Evolutionary conservation across 2,113 vertebrate species (phyloP).

Genomic region (Neodon shergylaensis): DNA sequence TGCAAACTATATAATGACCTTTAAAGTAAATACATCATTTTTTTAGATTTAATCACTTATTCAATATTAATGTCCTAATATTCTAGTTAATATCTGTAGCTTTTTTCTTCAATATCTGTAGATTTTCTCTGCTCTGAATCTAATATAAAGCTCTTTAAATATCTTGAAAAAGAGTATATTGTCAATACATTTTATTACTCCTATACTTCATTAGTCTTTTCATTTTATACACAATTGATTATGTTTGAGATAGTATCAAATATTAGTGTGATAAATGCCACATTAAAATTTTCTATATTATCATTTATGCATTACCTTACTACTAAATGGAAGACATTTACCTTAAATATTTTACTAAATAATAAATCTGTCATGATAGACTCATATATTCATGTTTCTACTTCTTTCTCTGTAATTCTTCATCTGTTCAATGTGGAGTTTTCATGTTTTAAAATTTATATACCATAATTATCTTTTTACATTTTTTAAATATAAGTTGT

Average conservation of each 20-base stretch:
- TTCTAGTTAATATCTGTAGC: background rate
- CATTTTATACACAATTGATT: too few species aligned
- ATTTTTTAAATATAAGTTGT: background rate
- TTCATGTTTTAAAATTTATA: background rate
- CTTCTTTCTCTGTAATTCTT: background rate
- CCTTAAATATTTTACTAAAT: background rate
- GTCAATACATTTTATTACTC: background rate
- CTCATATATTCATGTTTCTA: background rate
- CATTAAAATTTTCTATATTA: background rate
- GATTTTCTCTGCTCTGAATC: background rate
- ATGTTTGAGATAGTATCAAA: background rate
- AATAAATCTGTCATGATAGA: background rate
- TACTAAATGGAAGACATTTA: background rate
- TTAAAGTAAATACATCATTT: background rate
- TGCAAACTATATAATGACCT: background rate
- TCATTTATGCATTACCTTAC: background rate
- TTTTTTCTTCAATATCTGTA: background rate
- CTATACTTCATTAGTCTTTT: background rate
- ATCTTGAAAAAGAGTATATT: background rate
- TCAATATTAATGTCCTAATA: background rate
- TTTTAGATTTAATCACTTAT: background rate
- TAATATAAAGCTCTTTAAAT: background rate
- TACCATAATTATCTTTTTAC: background rate
- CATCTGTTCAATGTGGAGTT: background rate
- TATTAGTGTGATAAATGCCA: background rate